Evolutionary conservation across 2,113 vertebrate genomes (phyloP).

Genomic region (Oryzias woworae): DNA sequence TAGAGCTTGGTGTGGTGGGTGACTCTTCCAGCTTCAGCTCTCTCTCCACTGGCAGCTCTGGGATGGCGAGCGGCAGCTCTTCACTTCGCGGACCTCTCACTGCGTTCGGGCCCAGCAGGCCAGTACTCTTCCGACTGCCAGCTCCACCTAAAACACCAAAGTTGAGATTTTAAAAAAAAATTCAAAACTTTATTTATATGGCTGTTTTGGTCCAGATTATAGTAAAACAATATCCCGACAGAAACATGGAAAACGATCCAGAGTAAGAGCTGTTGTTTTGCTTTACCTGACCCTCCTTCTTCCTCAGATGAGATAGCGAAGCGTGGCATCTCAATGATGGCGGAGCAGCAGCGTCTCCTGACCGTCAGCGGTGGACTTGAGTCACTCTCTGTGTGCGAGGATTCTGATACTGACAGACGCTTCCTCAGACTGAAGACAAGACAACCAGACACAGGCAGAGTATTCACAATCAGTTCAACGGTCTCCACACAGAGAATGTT

Average conservation of each 20-base stretch:
- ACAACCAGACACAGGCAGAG: not conserved
- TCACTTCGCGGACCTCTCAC: conserved; percentile 76
- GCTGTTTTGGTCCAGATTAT: too few species aligned
- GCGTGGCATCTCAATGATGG: conserved; percentile 88
- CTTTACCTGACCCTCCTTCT: conserved; percentile 66
- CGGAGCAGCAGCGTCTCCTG: conserved; percentile 87
- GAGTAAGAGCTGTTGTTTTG: not conserved
- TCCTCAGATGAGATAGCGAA: conserved; percentile 89
- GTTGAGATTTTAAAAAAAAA: not conserved
- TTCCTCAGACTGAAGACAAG: conserved; percentile 84
- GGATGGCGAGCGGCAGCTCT: conserved; percentile 79
- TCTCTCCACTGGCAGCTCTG: conserved; percentile 84
- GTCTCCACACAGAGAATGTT: not conserved
- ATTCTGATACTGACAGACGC: conserved; percentile 92
- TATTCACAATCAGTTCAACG: not conserved
- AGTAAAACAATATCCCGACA: too few species aligned
- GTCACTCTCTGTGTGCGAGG: conserved; percentile 97
- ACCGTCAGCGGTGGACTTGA: conserved; percentile 93
- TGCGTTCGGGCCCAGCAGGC: conserved; percentile 59
- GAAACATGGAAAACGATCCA: too few species aligned
- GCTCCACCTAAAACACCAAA: conserved; percentile 15
- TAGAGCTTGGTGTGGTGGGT: conserved; percentile 71
- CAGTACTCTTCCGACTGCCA: conserved; percentile 65
- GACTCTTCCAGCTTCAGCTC: conserved; percentile 83
- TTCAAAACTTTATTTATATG: too few species aligned